These are phyloP conservation scores for Campoletis raptor DNA, from an alignment of 2,888 invertebrate genomes.

Conservation along the genomic window DNA sequence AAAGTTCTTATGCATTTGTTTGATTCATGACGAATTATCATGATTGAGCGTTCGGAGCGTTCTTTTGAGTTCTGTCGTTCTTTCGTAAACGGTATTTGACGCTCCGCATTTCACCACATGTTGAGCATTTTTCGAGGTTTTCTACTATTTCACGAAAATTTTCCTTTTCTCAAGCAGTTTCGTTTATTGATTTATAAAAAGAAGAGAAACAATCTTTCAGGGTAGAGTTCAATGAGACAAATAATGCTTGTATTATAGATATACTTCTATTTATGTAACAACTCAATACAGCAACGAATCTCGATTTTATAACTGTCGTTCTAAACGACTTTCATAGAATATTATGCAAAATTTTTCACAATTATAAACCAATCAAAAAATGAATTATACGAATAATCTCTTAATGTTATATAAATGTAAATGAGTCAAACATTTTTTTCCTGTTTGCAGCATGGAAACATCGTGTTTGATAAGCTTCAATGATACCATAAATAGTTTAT, in stretches of 20 bases:
- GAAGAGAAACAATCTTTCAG: not conserved
- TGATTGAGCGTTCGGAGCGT: too few relatives aligned
- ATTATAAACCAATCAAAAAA: not conserved
- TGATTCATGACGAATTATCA: not conserved
- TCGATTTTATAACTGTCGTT: not conserved
- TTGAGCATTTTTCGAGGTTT: not conserved
- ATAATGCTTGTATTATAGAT: not conserved
- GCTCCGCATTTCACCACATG: not conserved
- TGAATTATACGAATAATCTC: too few relatives aligned
- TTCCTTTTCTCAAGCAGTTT: not conserved
- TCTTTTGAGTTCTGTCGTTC: too few relatives aligned
- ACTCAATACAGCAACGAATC: not conserved
- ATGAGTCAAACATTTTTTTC: too few relatives aligned
- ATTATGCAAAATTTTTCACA: not conserved
- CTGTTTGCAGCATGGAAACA: too few relatives aligned
- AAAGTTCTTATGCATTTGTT: not conserved
- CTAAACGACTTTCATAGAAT: not conserved
- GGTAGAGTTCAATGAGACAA: not conserved
- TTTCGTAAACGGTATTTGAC: not conserved
- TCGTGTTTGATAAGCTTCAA: too few relatives aligned
- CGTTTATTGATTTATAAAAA: too few relatives aligned
- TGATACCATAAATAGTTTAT: too few relatives aligned
- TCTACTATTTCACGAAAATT: not conserved
- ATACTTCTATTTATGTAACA: constrained; percentile 35
- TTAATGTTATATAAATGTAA: too few relatives aligned